Conservation (phyloP, 2,888 invertebrate species). For the Pheosia gnoma region DNA sequence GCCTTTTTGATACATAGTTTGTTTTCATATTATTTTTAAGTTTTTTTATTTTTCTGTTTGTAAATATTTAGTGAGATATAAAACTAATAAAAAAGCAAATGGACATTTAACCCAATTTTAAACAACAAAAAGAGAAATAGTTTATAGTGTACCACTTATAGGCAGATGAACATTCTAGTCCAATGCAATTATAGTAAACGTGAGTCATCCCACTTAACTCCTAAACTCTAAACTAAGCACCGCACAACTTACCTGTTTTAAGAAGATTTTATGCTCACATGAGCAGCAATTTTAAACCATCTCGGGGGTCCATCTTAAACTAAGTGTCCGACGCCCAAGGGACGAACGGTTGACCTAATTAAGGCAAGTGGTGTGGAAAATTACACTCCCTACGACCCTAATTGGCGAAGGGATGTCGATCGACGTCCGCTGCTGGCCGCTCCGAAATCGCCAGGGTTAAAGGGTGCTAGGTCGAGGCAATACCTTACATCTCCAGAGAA, state of each 20-base stretch:
- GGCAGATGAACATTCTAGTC: no score
- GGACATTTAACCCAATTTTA: no score
- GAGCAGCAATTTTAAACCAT: slow-evolving; percentile 32
- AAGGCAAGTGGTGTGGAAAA: slow-evolving; percentile 75
- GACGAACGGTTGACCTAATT: slow-evolving; percentile 71
- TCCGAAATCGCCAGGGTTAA: slow-evolving; percentile 33
- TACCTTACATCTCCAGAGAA: slow-evolving; percentile 16
- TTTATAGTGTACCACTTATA: no score
- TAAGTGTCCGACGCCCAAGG: slow-evolving; percentile 40
- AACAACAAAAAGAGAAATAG: no score
- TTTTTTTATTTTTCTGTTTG: no score
- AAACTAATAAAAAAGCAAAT: no score
- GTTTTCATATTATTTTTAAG: no score
- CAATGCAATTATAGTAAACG: no score
- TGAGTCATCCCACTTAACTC: no score
- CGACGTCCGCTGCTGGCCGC: slow-evolving; percentile 33
- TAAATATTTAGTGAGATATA: no score
- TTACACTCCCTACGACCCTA: slow-evolving; percentile 65
- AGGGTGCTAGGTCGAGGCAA: slow-evolving; percentile 26
- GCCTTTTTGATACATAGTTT: no score
- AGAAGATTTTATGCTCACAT: slow-evolving; percentile 1
- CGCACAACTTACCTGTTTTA: not conserved
- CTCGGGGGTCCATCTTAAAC: slow-evolving; percentile 38
- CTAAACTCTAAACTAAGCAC: not conserved
- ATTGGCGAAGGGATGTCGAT: slow-evolving; percentile 63